Percentiles rank a stretch among this genome's conserved stretches.
These are phyloP conservation scores for Ptyas mucosa DNA, from an alignment of 2,113 vertebrate genomes.

Conservation along the genomic window DNA sequence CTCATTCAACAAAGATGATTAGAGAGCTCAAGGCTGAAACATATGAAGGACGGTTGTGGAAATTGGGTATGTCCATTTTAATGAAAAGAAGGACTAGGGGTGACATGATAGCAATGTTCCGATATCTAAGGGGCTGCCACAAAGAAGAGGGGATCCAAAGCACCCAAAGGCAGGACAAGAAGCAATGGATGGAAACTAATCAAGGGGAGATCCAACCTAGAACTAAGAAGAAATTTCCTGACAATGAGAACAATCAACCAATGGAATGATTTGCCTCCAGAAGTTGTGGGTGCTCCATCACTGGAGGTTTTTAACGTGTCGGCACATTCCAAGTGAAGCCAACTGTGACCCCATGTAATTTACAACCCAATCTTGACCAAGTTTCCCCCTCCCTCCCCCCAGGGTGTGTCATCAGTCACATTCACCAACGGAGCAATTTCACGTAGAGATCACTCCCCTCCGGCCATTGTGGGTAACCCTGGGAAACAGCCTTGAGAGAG, in stretches of 20 bases:
- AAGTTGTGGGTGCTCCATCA: background rate
- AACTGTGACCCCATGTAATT: no score
- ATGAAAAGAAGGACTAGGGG: background rate
- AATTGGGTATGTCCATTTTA: background rate
- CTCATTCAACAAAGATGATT: background rate
- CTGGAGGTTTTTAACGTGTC: background rate
- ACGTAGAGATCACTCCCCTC: no score
- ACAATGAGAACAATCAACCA: no score
- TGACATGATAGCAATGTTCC: background rate
- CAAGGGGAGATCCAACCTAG: background rate
- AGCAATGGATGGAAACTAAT: background rate
- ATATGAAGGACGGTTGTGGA: background rate
- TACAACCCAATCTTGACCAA: no score
- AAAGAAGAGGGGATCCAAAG: background rate
- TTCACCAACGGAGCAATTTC: no score
- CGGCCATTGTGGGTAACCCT: no score
- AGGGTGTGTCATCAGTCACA: no score
- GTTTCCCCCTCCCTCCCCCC: no score
- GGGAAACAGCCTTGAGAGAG: no score
- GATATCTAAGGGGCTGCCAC: accelerated
- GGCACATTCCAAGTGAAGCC: no score
- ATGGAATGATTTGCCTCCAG: background rate
- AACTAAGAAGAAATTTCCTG: background rate
- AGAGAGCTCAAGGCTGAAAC: background rate
- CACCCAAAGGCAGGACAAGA: background rate